Evolutionary conservation across 1,140 invertebrate genomes (phyloP).

Genomic region (Triops cancriformis): DNA sequence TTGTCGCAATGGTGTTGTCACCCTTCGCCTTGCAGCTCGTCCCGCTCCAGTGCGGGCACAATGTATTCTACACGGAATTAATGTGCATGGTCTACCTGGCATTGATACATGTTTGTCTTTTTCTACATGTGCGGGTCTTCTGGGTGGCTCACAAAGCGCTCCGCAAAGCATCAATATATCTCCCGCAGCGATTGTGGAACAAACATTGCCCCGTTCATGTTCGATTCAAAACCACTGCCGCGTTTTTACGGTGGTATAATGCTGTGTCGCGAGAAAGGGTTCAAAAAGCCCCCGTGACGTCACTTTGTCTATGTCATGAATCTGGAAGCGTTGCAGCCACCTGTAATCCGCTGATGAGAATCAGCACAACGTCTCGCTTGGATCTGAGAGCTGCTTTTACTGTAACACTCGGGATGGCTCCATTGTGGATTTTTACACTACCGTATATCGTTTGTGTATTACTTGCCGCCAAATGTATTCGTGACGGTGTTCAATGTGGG

Average conservation of each 20-base stretch:
- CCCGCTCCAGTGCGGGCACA: neutral
- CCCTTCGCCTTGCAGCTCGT: neutral
- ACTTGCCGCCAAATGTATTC: neutral
- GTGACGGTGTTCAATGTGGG: neutral
- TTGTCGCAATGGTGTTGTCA: neutral
- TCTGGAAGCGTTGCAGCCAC: neutral
- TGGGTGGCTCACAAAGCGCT: neutral
- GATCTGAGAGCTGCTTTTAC: neutral
- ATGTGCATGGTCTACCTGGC: neutral
- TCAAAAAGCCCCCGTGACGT: neutral
- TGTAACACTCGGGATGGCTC: neutral
- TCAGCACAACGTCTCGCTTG: neutral
- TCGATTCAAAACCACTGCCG: neutral
- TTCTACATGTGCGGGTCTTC: neutral
- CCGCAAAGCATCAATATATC: neutral
- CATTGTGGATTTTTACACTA: neutral
- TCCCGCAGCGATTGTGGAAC: neutral
- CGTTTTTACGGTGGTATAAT: neutral
- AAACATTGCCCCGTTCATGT: neutral
- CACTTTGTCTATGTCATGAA: neutral
- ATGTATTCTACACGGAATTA: neutral
- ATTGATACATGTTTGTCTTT: neutral
- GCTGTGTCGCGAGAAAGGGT: neutral
- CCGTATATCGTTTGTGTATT: neutral
- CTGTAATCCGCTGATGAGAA: neutral